Evolutionary conservation across 2,113 vertebrate genomes (phyloP).

Genomic region (Grantiella picta): DNA sequence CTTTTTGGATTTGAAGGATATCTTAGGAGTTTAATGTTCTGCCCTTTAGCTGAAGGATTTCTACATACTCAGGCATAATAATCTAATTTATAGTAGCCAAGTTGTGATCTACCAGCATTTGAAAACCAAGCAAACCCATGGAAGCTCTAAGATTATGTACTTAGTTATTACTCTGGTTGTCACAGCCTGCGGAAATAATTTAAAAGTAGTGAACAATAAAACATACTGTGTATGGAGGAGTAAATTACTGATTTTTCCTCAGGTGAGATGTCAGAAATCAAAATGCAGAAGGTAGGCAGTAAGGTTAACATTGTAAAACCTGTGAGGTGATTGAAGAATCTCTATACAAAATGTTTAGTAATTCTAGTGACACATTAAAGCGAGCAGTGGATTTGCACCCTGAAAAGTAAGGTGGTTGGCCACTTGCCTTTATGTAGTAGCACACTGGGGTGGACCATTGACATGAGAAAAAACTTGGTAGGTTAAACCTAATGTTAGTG

Average conservation of each 20-base stretch:
- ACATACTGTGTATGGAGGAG: neutral
- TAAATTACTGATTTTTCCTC: neutral
- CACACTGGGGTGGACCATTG: neutral
- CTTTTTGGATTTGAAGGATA: neutral
- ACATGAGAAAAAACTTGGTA: neutral
- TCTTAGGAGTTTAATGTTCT: neutral
- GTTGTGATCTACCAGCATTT: neutral
- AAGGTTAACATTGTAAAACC: neutral
- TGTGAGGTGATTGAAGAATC: neutral
- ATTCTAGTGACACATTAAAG: neutral
- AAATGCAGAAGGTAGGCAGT: neutral
- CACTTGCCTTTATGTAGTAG: neutral
- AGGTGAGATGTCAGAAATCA: neutral
- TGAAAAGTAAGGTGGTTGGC: neutral
- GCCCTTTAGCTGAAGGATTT: neutral
- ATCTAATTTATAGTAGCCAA: neutral
- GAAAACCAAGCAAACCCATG: neutral
- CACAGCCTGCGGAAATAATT: neutral
- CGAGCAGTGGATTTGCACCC: neutral
- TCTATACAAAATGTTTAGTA: neutral
- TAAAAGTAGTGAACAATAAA: neutral
- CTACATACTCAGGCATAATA: neutral
- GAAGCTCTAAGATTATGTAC: neutral
- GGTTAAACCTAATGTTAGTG: neutral
- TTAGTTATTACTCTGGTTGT: neutral